Evolutionary conservation across 2,888 invertebrate genomes (phyloP).

Genomic region (Athetis lepigone): DNA sequence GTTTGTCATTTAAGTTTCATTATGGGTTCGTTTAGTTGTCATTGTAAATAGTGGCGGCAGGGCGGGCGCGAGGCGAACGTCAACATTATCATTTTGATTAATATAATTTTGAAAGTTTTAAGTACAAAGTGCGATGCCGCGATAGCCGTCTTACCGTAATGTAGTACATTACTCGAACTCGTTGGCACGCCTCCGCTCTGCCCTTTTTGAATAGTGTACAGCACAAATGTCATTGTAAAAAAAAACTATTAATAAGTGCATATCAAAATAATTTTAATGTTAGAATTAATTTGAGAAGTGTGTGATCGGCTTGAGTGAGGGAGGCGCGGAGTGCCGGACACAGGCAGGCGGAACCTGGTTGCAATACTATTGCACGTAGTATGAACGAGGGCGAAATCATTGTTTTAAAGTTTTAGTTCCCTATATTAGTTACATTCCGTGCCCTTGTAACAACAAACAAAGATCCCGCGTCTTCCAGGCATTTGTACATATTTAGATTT

Average conservation of each 20-base stretch:
- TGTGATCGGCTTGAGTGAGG: slow-evolving; percentile 70
- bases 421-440: slow-evolving; percentile 49
- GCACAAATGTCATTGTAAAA: slow-evolving; percentile 89
- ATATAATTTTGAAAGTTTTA: slow-evolving; percentile 69
- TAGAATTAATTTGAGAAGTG: slow-evolving; percentile 83
- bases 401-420: slow-evolving; percentile 39
- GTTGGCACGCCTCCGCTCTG: slow-evolving; percentile 68
- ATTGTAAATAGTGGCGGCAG: slow-evolving; percentile 81
- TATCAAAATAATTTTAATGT: slow-evolving; percentile 88
- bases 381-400: slow-evolving; percentile 34
- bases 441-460: slow-evolving; percentile 51
- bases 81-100: slow-evolving; percentile 67
- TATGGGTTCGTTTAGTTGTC: slow-evolving; percentile 77
- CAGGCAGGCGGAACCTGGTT: slow-evolving; percentile 64
- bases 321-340: slow-evolving; percentile 63
- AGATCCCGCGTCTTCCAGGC: slow-evolving; percentile 57
- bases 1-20: slow-evolving; percentile 76
- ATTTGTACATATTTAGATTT: slow-evolving; percentile 55
- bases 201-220: slow-evolving; percentile 82
- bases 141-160: slow-evolving; percentile 67
- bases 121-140: slow-evolving; percentile 78
- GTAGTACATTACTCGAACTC: slow-evolving; percentile 69
- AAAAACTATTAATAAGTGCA: slow-evolving; percentile 87
- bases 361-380: slow-evolving; percentile 49
- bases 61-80: slow-evolving; percentile 72